Conservation (phyloP, 2,113 vertebrate genomes). For the Regulus satrapa region DNA sequence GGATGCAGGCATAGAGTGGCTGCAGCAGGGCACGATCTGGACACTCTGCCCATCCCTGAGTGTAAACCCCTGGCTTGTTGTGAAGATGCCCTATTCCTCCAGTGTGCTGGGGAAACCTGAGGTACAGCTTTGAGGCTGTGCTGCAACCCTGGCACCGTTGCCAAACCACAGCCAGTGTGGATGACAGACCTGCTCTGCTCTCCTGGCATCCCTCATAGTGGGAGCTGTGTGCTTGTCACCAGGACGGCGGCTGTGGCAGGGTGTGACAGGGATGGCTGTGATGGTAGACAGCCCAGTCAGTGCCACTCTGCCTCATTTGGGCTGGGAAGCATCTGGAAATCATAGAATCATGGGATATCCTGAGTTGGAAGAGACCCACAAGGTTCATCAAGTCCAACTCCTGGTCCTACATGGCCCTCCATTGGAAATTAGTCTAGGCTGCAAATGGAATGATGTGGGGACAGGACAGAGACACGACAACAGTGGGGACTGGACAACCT, state of each 20-base stretch:
- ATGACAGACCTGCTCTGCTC: neutral
- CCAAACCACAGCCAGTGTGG: rapidly evolving
- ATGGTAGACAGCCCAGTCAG: rapidly evolving
- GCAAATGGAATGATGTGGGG: neutral
- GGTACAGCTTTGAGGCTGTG: neutral
- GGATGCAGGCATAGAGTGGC: neutral
- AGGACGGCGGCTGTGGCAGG: neutral
- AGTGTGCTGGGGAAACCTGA: neutral
- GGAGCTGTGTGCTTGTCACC: neutral
- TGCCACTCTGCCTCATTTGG: neutral
- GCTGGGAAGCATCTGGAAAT: rapidly evolving
- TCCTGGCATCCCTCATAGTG: rapidly evolving
- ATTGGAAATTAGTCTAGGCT: neutral
- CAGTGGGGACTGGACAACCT: neutral
- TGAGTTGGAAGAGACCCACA: neutral
- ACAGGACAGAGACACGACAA: neutral
- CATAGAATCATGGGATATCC: neutral
- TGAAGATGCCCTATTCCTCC: rapidly evolving
- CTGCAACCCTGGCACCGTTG: rapidly evolving
- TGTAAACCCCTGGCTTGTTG: rapidly evolving
- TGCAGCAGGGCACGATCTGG: neutral
- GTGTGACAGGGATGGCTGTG: rapidly evolving
- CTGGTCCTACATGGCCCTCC: neutral
- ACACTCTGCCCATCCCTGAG: neutral
- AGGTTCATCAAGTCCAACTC: neutral